Base-by-base conservation (phyloP, 2,888 invertebrate species). In the Minunthozetes semirufus region DNA sequence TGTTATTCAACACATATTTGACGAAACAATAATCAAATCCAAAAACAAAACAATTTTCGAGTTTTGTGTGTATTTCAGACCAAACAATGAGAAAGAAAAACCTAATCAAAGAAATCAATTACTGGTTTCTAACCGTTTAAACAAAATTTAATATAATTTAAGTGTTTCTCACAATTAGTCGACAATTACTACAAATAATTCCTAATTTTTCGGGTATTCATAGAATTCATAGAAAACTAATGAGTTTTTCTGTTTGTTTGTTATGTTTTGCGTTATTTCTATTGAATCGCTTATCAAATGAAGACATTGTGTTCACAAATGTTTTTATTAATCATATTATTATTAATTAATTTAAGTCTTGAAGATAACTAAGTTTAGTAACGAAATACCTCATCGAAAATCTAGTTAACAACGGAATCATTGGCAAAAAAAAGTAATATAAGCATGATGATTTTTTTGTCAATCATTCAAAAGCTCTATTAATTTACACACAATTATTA, bases 371-470 rank as follows among this genome's bases (percentile, higher is more conserved):
- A 15, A 19, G 33, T 66, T 61, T 61, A n/a, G 63, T 66, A 38
- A 66, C 63, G 38, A 66, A 66, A 66, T 66, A 66, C 63, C 63
- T 66, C 63, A 66, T 38, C 11, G 13, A 59, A 59, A 25, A 9
- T 59, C 59, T 66, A 66, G 63, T 66, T 66, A 66, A 66, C 33
- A 66, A 29, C 33, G 19, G 27, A 33, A 29, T 66, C 38, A 38
- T 38, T 66, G n/a, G 19, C n/a, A 13, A 38, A 66, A 38, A 27
- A 4, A 11, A 63, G 6, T 4, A n/a, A n/a, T n/a, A n/a, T n/a
- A n/a, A n/a, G n/a, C n/a, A n/a, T n/a, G n/a, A n/a, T n/a, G 4
- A 1, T 4, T 6, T 61, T 29, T 61, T 29, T 61, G 33, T 9
- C 15, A 5, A 59, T 53, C 22, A 59, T 15, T 27, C 19, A n/a